Percentiles rank a stretch among this genome's conserved stretches.
These are phyloP conservation scores for Rattus norvegicus DNA, from an alignment of 2,113 vertebrate genomes.

Conservation along the genomic window GRCr8 NC_086037.1:43976501-43977000, in stretches of 20 bases:
- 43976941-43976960: not conserved
- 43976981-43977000: not conserved
- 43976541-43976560: not conserved
- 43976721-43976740: not conserved
- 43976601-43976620: not conserved
- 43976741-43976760: no score
- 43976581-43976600: not conserved
- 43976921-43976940: not conserved
- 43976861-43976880: not conserved
- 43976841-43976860: not conserved
- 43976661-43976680: not conserved
- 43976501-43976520: not conserved
- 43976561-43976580: not conserved
- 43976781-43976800: not conserved
- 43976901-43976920: not conserved
- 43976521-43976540: constrained; percentile 32
- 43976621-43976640: not conserved
- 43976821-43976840: not conserved
- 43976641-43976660: not conserved
- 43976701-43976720: not conserved
- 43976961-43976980: not conserved
- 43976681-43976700: not conserved
- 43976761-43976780: not conserved
- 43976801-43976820: not conserved
- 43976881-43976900: not conserved